A percentile compares a stretch with the other conserved stretches of the same genome.
These are phyloP conservation scores for Operophtera brumata DNA, from an alignment of 2,888 invertebrate species.

Conservation along the genomic window DNA sequence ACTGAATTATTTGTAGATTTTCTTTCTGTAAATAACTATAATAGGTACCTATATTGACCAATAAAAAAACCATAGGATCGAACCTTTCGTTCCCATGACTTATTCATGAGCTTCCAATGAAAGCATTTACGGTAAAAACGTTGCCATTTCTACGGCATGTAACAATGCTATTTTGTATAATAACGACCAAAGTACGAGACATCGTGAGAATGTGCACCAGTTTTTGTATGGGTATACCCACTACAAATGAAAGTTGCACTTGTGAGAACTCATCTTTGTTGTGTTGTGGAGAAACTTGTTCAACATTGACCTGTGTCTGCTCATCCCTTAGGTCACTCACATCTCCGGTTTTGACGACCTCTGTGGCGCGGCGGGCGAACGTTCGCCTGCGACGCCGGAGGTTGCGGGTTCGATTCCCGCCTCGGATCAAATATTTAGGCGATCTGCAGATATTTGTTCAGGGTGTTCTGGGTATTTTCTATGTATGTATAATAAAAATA, in stretches of 20 bases:
- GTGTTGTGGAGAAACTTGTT: constrained; percentile 59
- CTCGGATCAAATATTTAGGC: no score
- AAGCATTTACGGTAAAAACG: constrained; percentile 59
- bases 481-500: no score
- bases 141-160: constrained; percentile 20
- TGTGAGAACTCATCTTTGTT: constrained; percentile 68
- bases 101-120: constrained; percentile 53
- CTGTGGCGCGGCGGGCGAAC: no score
- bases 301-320: constrained; percentile 63
- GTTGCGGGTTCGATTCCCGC: no score
- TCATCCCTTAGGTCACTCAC: constrained; percentile 32
- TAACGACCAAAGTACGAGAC: constrained; percentile 49
- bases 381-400: no score
- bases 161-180: constrained; percentile 41
- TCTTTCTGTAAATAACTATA: no score
- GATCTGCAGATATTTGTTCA: no score
- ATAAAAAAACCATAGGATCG: not conserved
- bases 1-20: no score
- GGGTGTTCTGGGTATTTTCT: no score
- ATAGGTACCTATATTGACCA: no score
- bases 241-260: constrained; percentile 76
- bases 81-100: constrained; percentile 43
- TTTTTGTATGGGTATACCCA: constrained; percentile 56
- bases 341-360: no score
- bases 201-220: constrained; percentile 70